Percentiles rank a stretch among this genome's conserved stretches.
phyloP scores from a whole-genome alignment of 2,888 invertebrate species.

The Catocala sponsa region DNA sequence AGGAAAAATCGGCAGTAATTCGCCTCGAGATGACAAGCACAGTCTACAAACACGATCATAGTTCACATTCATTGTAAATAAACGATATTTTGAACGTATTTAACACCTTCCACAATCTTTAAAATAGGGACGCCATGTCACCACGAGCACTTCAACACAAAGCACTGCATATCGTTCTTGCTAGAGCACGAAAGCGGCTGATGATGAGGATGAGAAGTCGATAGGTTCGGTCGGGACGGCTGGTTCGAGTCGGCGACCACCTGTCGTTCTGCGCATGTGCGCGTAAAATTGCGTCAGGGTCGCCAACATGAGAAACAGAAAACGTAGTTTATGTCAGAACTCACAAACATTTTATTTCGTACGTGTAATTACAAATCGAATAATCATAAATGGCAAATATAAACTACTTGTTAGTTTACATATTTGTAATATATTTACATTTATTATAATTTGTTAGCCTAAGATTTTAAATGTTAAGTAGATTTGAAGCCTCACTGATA shows the following conservation, averaged over 20 bases:
- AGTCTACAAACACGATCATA: constrained; percentile 89
- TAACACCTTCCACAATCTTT: constrained; percentile 73
- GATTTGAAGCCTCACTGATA: too few relatives aligned
- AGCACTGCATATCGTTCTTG: constrained; percentile 86
- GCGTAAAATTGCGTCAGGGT: constrained; percentile 80
- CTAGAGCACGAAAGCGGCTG: constrained; percentile 88
- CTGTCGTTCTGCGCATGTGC: constrained; percentile 89
- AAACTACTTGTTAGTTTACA: too few relatives aligned
- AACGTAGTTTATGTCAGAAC: constrained; percentile 63
- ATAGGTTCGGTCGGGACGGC: constrained; percentile 85
- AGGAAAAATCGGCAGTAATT: constrained; percentile 89
- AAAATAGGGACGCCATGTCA: constrained; percentile 86
- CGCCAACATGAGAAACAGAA: constrained; percentile 74
- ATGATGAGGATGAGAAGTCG: constrained; percentile 88
- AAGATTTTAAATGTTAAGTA: too few relatives aligned
- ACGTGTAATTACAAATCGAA: background rate
- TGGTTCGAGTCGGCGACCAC: constrained; percentile 87
- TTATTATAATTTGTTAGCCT: too few relatives aligned
- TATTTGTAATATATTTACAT: too few relatives aligned
- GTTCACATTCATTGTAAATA: constrained; percentile 87
- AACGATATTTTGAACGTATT: constrained; percentile 71
- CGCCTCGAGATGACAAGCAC: constrained; percentile 89
- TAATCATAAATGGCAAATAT: too few relatives aligned
- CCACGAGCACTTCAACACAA: constrained; percentile 87
- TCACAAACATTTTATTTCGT: constrained; percentile 52